A percentile compares a stretch with the other conserved stretches of the same genome.
Conservation (phyloP, 23 tunicate genomes). For the Ciona savignyi region DNA sequence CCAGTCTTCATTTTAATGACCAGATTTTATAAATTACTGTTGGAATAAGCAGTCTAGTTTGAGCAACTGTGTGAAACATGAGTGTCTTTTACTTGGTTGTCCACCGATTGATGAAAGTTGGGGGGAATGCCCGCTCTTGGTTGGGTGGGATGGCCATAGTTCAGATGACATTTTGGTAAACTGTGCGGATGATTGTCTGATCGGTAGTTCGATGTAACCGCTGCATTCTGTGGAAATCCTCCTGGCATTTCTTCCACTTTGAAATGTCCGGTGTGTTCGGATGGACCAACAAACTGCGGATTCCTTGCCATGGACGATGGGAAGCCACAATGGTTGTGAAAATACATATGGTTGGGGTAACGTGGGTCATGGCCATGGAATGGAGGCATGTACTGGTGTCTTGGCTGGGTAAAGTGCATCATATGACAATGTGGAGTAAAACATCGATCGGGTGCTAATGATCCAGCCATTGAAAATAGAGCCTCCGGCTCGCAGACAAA, state of each 20-base stretch:
- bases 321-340: neutral
- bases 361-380: neutral
- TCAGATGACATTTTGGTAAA: too few species aligned
- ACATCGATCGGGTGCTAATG: constrained; percentile 38
- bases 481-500: constrained; percentile 87
- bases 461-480: constrained; percentile 84
- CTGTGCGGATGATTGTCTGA: too few species aligned
- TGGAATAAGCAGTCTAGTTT: too few species aligned
- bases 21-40: too few species aligned
- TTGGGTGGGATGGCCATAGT: too few species aligned
- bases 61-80: too few species aligned
- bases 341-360: neutral
- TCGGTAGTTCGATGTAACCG: too few species aligned
- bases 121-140: too few species aligned
- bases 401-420: neutral
- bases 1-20: too few species aligned
- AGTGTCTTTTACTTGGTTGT: too few species aligned
- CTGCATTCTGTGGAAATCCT: too few species aligned
- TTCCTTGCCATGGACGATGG: neutral
- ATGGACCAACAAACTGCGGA: neutral
- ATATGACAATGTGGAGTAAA: neutral
- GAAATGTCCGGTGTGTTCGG: neutral
- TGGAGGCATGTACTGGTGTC: neutral
- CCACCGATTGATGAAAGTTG: too few species aligned
- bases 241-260: neutral